Conservation (phyloP, 2,113 vertebrate genomes). For the Myrmecobius fasciatus region DNA sequence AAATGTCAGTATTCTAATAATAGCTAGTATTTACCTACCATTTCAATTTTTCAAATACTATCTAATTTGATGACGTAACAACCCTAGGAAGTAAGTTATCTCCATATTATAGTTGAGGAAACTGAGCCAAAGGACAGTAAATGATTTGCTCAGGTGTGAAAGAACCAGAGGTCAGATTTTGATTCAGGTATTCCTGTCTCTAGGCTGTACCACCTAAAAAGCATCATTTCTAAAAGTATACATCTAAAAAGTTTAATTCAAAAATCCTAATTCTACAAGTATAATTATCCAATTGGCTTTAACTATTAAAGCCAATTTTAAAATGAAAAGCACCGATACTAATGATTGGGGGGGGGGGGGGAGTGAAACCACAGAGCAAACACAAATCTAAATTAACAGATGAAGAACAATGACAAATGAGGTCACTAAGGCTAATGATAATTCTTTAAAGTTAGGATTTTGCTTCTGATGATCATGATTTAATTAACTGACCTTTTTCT, state of each 20-base stretch:
- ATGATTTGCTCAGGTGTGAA: neutral
- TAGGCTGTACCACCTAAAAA: neutral
- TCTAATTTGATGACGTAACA: neutral
- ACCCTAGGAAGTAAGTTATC: neutral
- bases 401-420: constrained; percentile 6
- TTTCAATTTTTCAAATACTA: neutral
- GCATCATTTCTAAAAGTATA: neutral
- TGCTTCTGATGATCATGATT: constrained; percentile 6
- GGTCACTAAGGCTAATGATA: constrained; percentile 37
- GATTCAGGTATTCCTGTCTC: neutral
- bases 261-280: neutral
- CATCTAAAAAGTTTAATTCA: no score
- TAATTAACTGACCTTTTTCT: constrained; percentile 15
- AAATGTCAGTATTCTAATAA: neutral
- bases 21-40: neutral
- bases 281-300: constrained; percentile 11
- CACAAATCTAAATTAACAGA: constrained; percentile 33
- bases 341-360: neutral
- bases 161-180: neutral
- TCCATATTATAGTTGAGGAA: neutral
- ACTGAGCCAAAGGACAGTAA: neutral
- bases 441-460: constrained; percentile 24
- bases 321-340: constrained; percentile 37
- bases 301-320: constrained; percentile 32
- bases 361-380: constrained; percentile 38